Conservation (phyloP, 2,797 vertebrate species). For the Micromesistius poutassou region DNA sequence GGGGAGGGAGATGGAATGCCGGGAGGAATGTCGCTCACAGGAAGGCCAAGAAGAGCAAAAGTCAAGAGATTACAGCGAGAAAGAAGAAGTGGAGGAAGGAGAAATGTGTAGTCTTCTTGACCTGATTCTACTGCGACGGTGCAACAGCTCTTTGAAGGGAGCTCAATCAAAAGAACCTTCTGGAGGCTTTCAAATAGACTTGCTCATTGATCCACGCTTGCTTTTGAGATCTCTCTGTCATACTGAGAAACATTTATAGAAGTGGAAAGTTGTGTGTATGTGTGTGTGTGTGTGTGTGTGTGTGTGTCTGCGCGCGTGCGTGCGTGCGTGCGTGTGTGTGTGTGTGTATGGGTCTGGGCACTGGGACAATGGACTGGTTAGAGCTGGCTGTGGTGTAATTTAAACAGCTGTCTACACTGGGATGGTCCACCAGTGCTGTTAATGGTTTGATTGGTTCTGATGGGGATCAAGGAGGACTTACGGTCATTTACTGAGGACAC, state of each 20-base stretch:
- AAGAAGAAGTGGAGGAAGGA: neutral
- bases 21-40: neutral
- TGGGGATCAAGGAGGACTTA: neutral
- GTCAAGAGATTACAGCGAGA: neutral
- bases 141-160: no score
- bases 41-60: conserved; percentile 6
- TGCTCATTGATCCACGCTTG: no score
- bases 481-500: neutral
- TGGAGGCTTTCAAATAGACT: no score
- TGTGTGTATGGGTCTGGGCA: no score
- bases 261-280: no score
- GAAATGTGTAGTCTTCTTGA: neutral
- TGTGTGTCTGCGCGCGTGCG: neutral
- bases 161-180: no score
- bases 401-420: neutral
- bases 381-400: neutral
- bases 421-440: neutral
- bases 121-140: no score
- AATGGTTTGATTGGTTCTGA: neutral
- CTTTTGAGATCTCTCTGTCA: no score
- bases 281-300: no score
- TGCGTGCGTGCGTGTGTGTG: neutral
- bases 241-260: no score
- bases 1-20: neutral
- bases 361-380: neutral